These are phyloP conservation scores for Garra rufa DNA, from an alignment of 2,113 vertebrate species.

Conservation along the genomic window DNA sequence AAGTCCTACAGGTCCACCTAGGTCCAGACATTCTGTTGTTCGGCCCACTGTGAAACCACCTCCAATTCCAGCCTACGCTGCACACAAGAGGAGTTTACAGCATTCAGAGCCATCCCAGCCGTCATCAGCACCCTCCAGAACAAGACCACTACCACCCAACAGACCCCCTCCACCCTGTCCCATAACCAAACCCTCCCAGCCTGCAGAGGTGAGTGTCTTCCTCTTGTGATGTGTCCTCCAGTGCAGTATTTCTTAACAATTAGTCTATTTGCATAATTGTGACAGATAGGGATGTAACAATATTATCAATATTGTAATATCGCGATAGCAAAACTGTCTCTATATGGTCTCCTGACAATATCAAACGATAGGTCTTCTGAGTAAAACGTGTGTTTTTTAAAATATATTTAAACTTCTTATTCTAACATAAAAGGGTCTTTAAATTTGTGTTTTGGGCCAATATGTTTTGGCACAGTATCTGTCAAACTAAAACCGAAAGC, in stretches of 20 bases:
- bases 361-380: too few relatives aligned
- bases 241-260: background rate
- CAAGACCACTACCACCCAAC: slow-evolving; percentile 72
- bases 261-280: background rate
- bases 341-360: too few relatives aligned
- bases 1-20: slow-evolving; percentile 61
- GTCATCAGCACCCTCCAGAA: slow-evolving; percentile 46
- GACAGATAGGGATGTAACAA: too few relatives aligned
- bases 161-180: slow-evolving; percentile 78
- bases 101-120: slow-evolving; percentile 28
- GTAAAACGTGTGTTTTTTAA: too few relatives aligned
- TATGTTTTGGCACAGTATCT: too few relatives aligned
- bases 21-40: slow-evolving; percentile 58
- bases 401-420: too few relatives aligned
- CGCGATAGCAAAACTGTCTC: too few relatives aligned
- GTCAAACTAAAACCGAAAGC: too few relatives aligned
- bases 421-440: too few relatives aligned
- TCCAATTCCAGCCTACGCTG: slow-evolving; percentile 62
- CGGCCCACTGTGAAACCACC: slow-evolving; percentile 72
- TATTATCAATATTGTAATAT: too few relatives aligned
- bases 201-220: slow-evolving; percentile 48
- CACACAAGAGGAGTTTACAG: slow-evolving; percentile 28
- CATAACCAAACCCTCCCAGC: slow-evolving; percentile 52
- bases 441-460: too few relatives aligned
- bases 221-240: too few relatives aligned